These are phyloP conservation scores for Geotrupes spiniger DNA, from an alignment of 2,888 invertebrate genomes.

Conservation along the genomic window DNA sequence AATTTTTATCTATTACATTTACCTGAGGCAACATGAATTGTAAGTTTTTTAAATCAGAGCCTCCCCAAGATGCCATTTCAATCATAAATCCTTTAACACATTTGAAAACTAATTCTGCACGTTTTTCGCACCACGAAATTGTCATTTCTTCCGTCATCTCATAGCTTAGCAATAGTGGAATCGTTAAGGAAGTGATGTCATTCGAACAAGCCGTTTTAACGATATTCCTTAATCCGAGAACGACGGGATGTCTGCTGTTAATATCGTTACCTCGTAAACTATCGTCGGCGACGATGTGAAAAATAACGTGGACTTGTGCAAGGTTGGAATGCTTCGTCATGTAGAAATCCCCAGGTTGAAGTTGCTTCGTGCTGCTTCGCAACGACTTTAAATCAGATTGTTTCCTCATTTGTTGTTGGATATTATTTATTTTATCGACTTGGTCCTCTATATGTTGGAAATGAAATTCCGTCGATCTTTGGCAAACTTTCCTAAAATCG, in stretches of 20 bases:
- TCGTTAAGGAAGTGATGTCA: constrained; percentile 88
- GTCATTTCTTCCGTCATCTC: constrained; percentile 97
- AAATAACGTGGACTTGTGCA: constrained; percentile 90
- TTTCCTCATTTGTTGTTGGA: constrained; percentile 38
- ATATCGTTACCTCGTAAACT: constrained; percentile 70
- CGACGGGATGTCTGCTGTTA: constrained; percentile 92
- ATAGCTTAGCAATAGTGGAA: constrained; percentile 89
- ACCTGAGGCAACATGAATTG: constrained; percentile 82
- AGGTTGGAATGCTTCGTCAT: constrained; percentile 90
- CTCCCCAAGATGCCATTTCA: constrained; percentile 93
- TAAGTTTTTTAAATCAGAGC: constrained; percentile 83
- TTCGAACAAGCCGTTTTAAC: constrained; percentile 92
- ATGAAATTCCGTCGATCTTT: constrained; percentile 91
- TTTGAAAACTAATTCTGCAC: constrained; percentile 96
- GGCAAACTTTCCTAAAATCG: constrained; percentile 68
- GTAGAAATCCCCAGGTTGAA: constrained; percentile 82
- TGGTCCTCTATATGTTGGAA: constrained; percentile 85
- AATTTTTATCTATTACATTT: constrained; percentile 25
- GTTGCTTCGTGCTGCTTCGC: constrained; percentile 52
- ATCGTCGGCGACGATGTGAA: constrained; percentile 92
- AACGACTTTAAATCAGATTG: constrained; percentile 28
- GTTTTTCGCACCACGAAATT: constrained; percentile 90
- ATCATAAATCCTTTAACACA: constrained; percentile 99
- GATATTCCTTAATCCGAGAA: constrained; percentile 91
- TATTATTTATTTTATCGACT: constrained; percentile 62